These are phyloP conservation scores for Cromileptes altivelis DNA, from an alignment of 2,113 vertebrate genomes.

Conservation along the genomic window DNA sequence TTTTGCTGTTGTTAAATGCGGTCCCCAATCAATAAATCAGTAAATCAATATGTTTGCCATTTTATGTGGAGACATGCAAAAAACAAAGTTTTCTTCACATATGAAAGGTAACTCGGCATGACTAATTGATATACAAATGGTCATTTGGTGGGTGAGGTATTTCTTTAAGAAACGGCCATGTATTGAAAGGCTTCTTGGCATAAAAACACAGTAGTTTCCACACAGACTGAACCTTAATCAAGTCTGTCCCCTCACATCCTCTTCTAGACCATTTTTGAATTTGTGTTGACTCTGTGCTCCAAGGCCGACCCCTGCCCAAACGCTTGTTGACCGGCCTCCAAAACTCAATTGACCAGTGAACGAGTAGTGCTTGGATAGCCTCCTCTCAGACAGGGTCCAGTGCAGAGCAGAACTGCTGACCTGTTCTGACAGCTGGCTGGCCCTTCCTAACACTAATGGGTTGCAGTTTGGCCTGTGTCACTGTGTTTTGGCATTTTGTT, in stretches of 20 bases:
- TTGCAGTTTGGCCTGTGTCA: constrained; percentile 65
- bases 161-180: constrained; percentile 1
- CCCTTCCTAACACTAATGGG: constrained; percentile 51
- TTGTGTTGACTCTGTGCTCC: constrained; percentile 45
- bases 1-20: no score
- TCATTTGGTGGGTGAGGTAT: no score
- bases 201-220: constrained; percentile 9
- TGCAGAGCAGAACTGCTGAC: constrained; percentile 58
- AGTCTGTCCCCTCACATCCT: constrained; percentile 27
- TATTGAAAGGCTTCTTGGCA: constrained; percentile 41
- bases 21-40: no score
- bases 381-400: constrained; percentile 48
- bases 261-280: constrained; percentile 37
- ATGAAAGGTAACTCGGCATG: no score
- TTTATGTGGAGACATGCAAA: no score
- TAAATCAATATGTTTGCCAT: no score
- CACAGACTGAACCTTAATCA: constrained; percentile 23
- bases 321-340: constrained; percentile 50
- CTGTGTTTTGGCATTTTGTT: constrained; percentile 61
- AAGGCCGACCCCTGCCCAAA: constrained; percentile 28
- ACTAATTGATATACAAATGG: no score
- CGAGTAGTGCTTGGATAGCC: constrained; percentile 45
- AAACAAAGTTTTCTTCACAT: no score
- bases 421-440: constrained; percentile 73
- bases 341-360: constrained; percentile 62